These are phyloP conservation scores for Apodemus speciosus DNA, from an alignment of 2,113 vertebrate species.

Conservation along the genomic window DNA sequence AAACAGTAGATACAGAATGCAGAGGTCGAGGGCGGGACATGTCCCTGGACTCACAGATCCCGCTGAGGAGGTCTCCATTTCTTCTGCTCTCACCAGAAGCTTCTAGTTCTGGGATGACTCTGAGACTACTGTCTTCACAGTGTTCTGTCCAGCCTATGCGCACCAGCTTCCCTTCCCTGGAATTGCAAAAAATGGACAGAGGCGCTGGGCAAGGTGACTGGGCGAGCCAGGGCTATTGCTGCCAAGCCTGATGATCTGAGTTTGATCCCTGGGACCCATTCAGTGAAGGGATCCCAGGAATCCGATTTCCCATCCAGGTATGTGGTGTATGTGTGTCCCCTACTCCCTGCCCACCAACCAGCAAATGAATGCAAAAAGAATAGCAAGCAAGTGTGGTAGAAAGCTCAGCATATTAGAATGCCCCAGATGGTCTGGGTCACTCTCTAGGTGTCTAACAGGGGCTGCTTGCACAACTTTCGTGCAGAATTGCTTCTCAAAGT, in stretches of 20 bases:
- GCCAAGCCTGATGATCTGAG: neutral
- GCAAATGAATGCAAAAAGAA: neutral
- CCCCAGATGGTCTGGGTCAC: neutral
- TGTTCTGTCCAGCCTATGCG: neutral
- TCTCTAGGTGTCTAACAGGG: neutral
- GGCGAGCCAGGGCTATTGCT: neutral
- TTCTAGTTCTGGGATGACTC: neutral
- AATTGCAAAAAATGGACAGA: neutral
- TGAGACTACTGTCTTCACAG: neutral
- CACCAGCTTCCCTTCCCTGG: neutral
- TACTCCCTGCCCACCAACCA: neutral
- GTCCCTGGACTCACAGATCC: neutral
- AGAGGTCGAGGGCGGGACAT: neutral
- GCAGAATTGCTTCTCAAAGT: neutral
- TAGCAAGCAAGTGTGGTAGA: neutral
- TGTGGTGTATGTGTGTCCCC: neutral
- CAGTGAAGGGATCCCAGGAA: neutral
- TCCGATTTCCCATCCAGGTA: no score
- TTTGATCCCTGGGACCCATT: neutral
- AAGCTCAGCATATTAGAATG: conserved; percentile 34
- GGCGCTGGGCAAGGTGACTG: neutral
- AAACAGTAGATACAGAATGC: neutral
- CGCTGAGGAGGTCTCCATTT: conserved; percentile 6
- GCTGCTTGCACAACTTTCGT: neutral
- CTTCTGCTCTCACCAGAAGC: neutral